Conservation (phyloP, 1,140 invertebrate genomes). For the Zaprionus vittiger region DNA sequence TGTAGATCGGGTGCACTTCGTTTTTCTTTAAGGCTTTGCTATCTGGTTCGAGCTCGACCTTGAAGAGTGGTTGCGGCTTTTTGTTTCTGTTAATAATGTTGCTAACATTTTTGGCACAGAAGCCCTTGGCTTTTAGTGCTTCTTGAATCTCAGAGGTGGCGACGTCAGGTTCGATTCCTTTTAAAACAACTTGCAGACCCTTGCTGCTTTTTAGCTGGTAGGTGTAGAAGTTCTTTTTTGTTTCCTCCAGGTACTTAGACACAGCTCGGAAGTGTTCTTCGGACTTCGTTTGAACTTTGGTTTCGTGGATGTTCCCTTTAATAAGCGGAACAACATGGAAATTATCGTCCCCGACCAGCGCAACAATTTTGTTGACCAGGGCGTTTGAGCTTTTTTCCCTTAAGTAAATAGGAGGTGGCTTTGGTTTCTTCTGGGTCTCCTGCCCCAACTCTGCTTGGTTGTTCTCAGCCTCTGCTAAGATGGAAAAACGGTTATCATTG, state of each 20-base stretch:
- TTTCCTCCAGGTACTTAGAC: no score
- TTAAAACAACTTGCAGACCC: not conserved
- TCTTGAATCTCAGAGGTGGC: not conserved
- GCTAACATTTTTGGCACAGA: not conserved
- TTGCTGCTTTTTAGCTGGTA: constrained; percentile 5
- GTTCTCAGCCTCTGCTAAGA: not conserved
- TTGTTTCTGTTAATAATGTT: not conserved
- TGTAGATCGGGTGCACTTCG: constrained; percentile 11
- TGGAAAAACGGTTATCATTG: not conserved
- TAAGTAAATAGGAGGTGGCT: not conserved
- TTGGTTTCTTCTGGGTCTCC: no score
- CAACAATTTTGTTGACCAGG: no score
- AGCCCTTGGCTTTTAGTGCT: not conserved
- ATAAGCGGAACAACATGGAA: no score
- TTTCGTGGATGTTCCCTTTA: no score
- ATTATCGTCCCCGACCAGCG: no score
- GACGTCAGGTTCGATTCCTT: constrained; percentile 11
- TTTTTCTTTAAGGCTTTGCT: constrained; percentile 6
- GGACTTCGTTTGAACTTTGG: no score
- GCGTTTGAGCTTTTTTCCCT: no score
- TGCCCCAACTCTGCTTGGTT: no score
- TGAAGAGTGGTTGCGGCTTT: no score
- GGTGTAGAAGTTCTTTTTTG: not conserved
- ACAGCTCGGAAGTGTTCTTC: no score
- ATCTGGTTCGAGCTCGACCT: not conserved